Percentiles rank a stretch among this genome's conserved stretches.
Evolutionary conservation across 2,888 invertebrate species (phyloP).

Genomic region (Nemapogon koenigi): DNA sequence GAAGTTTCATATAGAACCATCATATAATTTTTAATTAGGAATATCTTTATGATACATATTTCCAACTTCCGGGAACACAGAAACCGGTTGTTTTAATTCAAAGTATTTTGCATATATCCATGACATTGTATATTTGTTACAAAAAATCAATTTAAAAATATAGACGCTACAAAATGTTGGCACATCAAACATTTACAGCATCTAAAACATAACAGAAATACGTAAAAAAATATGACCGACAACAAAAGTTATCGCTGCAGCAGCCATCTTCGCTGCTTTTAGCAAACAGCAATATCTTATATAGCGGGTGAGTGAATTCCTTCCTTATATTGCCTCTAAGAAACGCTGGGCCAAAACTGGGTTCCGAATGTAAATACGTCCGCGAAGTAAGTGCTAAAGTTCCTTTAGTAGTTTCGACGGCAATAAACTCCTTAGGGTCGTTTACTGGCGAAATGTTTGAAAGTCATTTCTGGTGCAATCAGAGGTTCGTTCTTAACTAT

Average conservation of each 20-base stretch:
- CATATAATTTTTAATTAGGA: too few relatives aligned
- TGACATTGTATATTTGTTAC: too few relatives aligned
- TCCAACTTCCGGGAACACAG: too few relatives aligned
- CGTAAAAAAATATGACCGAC: constrained; percentile 4
- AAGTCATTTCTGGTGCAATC: constrained; percentile 10
- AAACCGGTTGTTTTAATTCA: too few relatives aligned
- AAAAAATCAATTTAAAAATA: too few relatives aligned
- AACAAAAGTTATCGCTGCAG: constrained; percentile 3
- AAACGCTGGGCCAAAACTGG: constrained; percentile 17
- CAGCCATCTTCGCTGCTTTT: too few relatives aligned
- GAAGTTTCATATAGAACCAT: too few relatives aligned
- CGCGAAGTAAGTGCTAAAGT: constrained; percentile 19
- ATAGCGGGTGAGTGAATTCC: constrained; percentile 1
- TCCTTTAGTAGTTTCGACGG: constrained; percentile 14
- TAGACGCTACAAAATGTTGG: too few relatives aligned
- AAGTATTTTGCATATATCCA: too few relatives aligned
- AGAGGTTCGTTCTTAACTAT: neutral
- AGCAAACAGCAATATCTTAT: constrained; percentile 2
- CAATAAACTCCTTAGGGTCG: constrained; percentile 18
- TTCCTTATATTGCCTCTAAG: constrained; percentile 8
- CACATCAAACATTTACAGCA: too few relatives aligned
- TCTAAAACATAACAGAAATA: constrained; percentile 1
- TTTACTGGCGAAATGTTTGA: constrained; percentile 2
- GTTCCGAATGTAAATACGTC: constrained; percentile 25
- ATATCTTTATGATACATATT: too few relatives aligned